These are phyloP conservation scores for Syngnathus typhle DNA, from an alignment of 2,113 vertebrate genomes.

Conservation along the genomic window DNA sequence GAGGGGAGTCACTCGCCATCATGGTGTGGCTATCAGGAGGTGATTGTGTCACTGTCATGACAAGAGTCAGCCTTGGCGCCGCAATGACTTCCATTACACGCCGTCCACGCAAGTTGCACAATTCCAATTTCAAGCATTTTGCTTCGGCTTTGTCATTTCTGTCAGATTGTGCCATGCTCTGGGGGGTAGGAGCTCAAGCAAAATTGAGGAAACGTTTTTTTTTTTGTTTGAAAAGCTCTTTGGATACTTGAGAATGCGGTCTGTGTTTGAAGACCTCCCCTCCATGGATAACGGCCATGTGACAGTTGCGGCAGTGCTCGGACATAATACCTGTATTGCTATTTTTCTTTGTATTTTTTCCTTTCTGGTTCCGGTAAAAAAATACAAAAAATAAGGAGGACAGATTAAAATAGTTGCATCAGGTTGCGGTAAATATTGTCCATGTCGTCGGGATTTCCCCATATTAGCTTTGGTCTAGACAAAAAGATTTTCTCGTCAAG, in stretches of 20 bases:
- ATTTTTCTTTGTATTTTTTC: background rate
- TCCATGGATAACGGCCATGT: slow-evolving; percentile 29
- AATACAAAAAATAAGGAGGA: background rate
- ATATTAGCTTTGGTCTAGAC: slow-evolving; percentile 19
- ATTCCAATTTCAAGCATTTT: slow-evolving; percentile 26
- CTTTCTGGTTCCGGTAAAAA: background rate
- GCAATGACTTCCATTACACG: slow-evolving; percentile 13
- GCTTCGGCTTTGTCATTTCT: background rate
- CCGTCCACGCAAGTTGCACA: background rate
- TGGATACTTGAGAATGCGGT: slow-evolving; percentile 15
- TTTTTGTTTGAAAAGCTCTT: background rate
- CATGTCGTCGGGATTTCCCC: slow-evolving; percentile 13
- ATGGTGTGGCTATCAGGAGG: background rate
- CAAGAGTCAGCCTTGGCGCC: slow-evolving; percentile 12
- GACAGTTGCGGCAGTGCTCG: slow-evolving; percentile 9
- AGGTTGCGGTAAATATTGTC: background rate
- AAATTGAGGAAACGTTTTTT: background rate
- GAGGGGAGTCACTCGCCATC: background rate
- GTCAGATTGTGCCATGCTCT: background rate
- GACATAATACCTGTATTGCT: background rate
- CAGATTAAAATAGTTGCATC: background rate
- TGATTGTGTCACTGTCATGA: background rate
- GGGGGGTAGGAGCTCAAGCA: background rate
- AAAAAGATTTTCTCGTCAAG: slow-evolving; percentile 18
- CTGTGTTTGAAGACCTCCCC: slow-evolving; percentile 14